Base-by-base conservation (phyloP, 2,797 vertebrate species). In the Phrynocephalus forsythii region DNA sequence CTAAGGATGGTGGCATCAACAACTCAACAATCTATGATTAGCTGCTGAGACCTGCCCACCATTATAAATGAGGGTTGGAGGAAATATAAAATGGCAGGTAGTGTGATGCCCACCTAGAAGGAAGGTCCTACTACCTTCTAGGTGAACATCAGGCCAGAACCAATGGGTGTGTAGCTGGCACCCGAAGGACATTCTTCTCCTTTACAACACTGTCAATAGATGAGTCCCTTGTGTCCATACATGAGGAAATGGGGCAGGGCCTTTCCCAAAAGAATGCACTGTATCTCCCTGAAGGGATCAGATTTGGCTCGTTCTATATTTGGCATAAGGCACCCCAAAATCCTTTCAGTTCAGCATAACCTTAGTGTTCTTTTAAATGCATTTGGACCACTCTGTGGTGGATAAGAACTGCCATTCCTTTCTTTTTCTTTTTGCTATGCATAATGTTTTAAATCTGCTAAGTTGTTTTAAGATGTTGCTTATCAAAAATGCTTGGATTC, bases 21-120 rank as follows among this genome's bases (percentile, higher is more conserved):
- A 76, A 8, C 5, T 66, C 56, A 20, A 24, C 56, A 48, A n/a
- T 22, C 30, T 66, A 33, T 52, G 33, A 15, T 84, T 15, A 44
- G 72, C 7, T 52, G 28, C 18, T 38, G 22, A 33, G 56, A 9
- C 6, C 6, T 75, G 71, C n/a, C 30, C n/a, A 38, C 26, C 2
- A 4, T 84, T 84, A 48, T 44, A 75, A 73, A 60, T 9, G 48
- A 83, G 68, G 1, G 28, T 52, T 50, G 71, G 28, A 44, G 60
- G 44, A n/a, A 85, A 85, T 48, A 48, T 83, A 13, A 83, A 83
- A 71, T 71, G 81, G 28, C 79, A 80, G 9, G 20, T 13, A 10
- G 20, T 38, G n/a, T 5, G 38, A 44, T 44, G 38, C 38, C 38
- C 38, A 44, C 1, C 38, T 44, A 44, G 38, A 44, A 44, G 38